Evolutionary conservation across 2,113 vertebrate genomes (phyloP), one percentile per base, ranked within the genome.

Genomic region (Erinaceus europaeus): DNA sequence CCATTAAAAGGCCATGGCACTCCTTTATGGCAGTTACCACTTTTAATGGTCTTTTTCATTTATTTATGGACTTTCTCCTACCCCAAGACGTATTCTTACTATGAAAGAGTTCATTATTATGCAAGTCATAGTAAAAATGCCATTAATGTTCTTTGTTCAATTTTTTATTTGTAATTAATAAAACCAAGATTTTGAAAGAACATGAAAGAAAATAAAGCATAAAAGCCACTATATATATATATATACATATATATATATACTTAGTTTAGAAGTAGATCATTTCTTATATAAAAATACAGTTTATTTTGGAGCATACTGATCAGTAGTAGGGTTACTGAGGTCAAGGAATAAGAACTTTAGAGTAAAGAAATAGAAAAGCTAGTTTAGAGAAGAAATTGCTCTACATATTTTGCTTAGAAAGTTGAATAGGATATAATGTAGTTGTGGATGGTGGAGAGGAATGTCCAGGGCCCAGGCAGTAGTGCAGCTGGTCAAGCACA

Each of bases 261-360:
- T 67, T 87, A 18, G 29, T 42, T 90, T 71, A 65, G 9, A 59
- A 72, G 73, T 1, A 64, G 23, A n/a, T n/a, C n/a, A n/a, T 71
- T 52, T 75, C 9, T 59, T 59, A 67, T 62, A 59, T 50, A 29
- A 53, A 83, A 90, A 55, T n/a, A 61, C 2, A 27, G n/a, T 69
- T 25, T 20, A 64, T 20, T 65, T 84, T 32, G 11, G n/a, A 36
- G 10, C 1, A 75, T 67, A 61, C 2, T 53, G 36, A 29, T 11
- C n/a, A 18, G 44, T 2, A 57, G n/a, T n/a, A n/a, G n/a, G n/a
- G 7, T 12, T 67, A 5, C 1, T 53, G 9, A 71, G 13, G 4
- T 18, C 25, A 27, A 90, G 57, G 82, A 69, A 69, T 59, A 93
- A 76, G 81, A 15, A 55, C 83, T 73, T 36, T 10, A 61, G 67